Base-by-base conservation (phyloP, 2,888 invertebrate genomes). In the Monopis laevigella region DNA sequence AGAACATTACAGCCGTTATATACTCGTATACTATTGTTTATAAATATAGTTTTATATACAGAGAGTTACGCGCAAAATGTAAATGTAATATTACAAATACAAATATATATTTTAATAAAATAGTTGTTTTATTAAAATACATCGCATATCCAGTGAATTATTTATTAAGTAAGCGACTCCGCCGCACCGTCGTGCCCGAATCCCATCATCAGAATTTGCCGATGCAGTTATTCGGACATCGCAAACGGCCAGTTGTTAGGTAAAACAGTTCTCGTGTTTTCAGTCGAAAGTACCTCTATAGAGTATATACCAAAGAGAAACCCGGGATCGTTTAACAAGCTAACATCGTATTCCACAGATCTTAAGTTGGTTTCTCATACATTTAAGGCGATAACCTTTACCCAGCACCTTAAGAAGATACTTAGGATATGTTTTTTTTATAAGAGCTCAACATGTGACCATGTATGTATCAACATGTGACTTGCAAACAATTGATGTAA, bases 221-320 rank as follows among this genome's bases (percentile, higher is more conserved):
- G 45, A 50, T 54, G 49, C 53, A 55, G 53, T 56, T 51, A 49
- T 45, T 39, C 54, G 52, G 53, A 63, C 65, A 61, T 58, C 53
- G 58, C 54, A 53, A 62, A 57, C 56, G 62, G 62, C 63, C 63
- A 65, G 67, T 24, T 24, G 24, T 64, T 59, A 58, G 64, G 66
- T 77, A 72, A 78, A 75, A 69, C 70, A 69, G 62, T 77, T 77
- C 64, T 65, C 72, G 58, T 75, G 75, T 77, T 62, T 55, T 55
- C 55, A 53, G 59, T 61, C 63, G 65, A 65, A 61, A 66, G 64
- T 61, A 59, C 61, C 24, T 11, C 21, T 32, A 32, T 32, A 32
- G n/a, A n/a, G n/a, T n/a, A n/a, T n/a, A n/a, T n/a, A n/a, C n/a
- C n/a, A n/a, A n/a, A 32, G 32, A 32, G 32, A 32, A 32, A 32